Evolutionary conservation across 2,797 vertebrate genomes (phyloP).

Genomic region (Enteromius paludinosus): DNA sequence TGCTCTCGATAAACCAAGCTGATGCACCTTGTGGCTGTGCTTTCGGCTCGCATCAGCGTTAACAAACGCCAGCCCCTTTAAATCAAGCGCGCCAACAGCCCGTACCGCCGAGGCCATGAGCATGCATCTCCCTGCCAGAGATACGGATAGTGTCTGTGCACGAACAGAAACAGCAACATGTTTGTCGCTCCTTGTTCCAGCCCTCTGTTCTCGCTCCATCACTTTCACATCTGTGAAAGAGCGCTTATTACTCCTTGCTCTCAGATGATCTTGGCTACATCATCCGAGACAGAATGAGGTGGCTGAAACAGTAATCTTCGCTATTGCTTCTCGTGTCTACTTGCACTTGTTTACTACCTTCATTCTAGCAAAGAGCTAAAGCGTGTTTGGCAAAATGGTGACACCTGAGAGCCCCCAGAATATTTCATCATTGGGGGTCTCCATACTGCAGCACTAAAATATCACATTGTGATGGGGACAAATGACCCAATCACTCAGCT

Average conservation of each 20-base stretch:
- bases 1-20: slow-evolving; percentile 35
- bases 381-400: slow-evolving; percentile 10
- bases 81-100: slow-evolving; percentile 19
- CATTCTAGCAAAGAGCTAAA: slow-evolving; percentile 49
- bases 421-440: slow-evolving; percentile 68
- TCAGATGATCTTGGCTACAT: slow-evolving; percentile 26
- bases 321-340: slow-evolving; percentile 27
- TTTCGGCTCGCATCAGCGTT: slow-evolving; percentile 29
- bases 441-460: slow-evolving; percentile 65
- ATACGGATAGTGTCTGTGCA: neutral
- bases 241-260: slow-evolving; percentile 10
- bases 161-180: slow-evolving; percentile 1
- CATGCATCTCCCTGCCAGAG: neutral
- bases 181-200: slow-evolving; percentile 15
- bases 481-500: slow-evolving; percentile 75
- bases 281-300: slow-evolving; percentile 35
- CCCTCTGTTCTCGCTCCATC: slow-evolving; percentile 15
- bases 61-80: slow-evolving; percentile 36
- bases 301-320: slow-evolving; percentile 1
- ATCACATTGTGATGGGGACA: slow-evolving; percentile 72
- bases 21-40: slow-evolving; percentile 19
- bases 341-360: slow-evolving; percentile 16
- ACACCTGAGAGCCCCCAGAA: slow-evolving; percentile 40
- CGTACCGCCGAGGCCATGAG: neutral
- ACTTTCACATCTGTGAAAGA: slow-evolving; percentile 19